Evolutionary conservation across 2,113 vertebrate species (phyloP).

Genomic region (Baryphthengus martii): DNA sequence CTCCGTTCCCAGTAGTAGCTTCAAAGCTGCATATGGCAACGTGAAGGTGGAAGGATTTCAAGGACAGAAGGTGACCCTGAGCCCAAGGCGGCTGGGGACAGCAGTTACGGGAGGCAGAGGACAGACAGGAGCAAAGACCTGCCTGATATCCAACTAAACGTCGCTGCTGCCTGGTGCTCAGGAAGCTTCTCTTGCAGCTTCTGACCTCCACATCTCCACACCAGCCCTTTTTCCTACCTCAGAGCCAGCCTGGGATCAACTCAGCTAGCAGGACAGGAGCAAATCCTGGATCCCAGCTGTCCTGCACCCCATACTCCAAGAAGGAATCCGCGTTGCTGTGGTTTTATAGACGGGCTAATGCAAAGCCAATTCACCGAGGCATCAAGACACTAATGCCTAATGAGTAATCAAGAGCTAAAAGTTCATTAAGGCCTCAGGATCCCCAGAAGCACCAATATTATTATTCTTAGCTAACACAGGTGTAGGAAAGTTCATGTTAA

Average conservation of each 20-base stretch:
- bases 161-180: rapidly evolving
- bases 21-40: background rate
- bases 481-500: background rate
- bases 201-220: background rate
- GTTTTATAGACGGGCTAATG: background rate
- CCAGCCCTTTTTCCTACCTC: background rate
- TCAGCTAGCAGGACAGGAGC: background rate
- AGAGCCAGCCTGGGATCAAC: background rate
- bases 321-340: background rate
- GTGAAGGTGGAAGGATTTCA: background rate
- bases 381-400: background rate
- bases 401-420: background rate
- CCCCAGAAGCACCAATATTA: background rate
- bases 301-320: background rate
- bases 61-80: background rate
- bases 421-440: background rate
- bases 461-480: background rate
- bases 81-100: background rate
- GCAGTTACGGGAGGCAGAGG: background rate
- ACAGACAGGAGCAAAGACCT: too few relatives aligned
- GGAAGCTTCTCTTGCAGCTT: background rate
- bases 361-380: background rate
- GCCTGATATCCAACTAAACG: rapidly evolving
- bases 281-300: background rate
- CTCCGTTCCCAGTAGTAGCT: rapidly evolving